Percentiles rank a stretch among this genome's conserved stretches.
Evolutionary conservation across 2,888 invertebrate species (phyloP).

Genomic region (Oscheius myriophilus): DNA sequence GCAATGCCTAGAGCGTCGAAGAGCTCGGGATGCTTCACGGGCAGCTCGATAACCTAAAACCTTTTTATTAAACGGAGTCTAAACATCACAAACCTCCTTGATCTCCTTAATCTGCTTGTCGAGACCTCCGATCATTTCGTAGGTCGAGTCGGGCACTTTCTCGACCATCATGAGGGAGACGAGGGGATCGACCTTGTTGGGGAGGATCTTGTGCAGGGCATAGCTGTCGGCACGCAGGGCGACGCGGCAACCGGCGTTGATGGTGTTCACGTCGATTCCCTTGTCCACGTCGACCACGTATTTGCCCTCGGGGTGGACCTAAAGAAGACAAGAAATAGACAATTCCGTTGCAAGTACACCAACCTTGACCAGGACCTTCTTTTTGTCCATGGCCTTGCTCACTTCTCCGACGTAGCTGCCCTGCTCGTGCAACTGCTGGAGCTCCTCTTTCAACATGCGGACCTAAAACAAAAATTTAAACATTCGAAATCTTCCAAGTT

Average conservation of each 20-base stretch:
- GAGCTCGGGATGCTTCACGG: slow-evolving; percentile 98
- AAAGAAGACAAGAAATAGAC: slow-evolving; percentile 28
- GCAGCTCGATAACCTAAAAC: slow-evolving; percentile 86
- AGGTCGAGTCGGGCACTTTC: slow-evolving; percentile 98
- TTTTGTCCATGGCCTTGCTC: slow-evolving; percentile 99
- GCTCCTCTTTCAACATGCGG: slow-evolving; percentile 93
- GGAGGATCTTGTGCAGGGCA: slow-evolving; percentile 95
- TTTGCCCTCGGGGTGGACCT: slow-evolving; percentile 97
- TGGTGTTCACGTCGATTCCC: slow-evolving; percentile 96
- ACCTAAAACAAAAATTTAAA: no score
- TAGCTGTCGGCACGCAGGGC: slow-evolving; percentile 98
- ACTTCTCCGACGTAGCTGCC: slow-evolving; percentile 99
- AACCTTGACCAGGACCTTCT: slow-evolving; percentile 94
- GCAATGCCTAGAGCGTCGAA: slow-evolving; percentile 98
- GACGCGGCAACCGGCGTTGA: slow-evolving; percentile 95
- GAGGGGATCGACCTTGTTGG: slow-evolving; percentile 98
- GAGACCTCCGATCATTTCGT: slow-evolving; percentile 99
- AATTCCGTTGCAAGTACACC: slow-evolving; percentile 2
- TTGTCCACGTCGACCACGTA: slow-evolving; percentile 99
- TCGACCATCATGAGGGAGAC: slow-evolving; percentile 99
- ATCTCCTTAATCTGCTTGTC: slow-evolving; percentile 99
- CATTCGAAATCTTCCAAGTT: no score
- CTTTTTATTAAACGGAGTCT: neutral
- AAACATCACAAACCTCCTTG: slow-evolving; percentile 81
- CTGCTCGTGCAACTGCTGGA: slow-evolving; percentile 92